A percentile compares a stretch with the other conserved stretches of the same genome.
Evolutionary conservation across 35 echinoderm and acorn worm species (phyloP).

Genomic region (Anneissia japonica): DNA sequence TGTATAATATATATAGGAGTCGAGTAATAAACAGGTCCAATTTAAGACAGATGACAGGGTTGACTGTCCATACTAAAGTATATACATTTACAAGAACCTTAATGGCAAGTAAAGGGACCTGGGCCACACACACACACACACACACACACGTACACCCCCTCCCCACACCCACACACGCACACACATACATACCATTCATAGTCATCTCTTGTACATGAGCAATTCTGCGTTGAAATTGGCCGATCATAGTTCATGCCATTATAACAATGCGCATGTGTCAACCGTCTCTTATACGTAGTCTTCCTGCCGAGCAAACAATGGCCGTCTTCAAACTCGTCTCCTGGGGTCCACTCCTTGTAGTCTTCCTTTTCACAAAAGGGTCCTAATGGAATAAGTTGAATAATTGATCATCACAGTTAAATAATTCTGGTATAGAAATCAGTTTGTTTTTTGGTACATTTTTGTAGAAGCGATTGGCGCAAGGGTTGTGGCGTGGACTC

Average conservation of each 20-base stretch:
- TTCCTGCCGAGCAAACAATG: constrained; percentile 78
- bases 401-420: too few species aligned
- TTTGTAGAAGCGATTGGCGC: too few species aligned
- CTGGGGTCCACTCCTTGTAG: constrained; percentile 88
- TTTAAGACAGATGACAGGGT: too few species aligned
- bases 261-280: constrained; percentile 53
- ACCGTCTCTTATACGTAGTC: constrained; percentile 74
- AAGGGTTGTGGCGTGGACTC: too few species aligned
- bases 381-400: too few species aligned
- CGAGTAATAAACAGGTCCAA: too few species aligned
- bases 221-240: constrained; percentile 59
- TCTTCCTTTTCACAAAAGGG: constrained; percentile 34
- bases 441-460: too few species aligned
- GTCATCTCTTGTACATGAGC: constrained; percentile 70
- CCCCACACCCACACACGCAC: neutral
- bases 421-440: too few species aligned
- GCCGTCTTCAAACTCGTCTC: constrained; percentile 60
- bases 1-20: too few species aligned
- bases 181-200: constrained; percentile 71
- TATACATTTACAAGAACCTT: too few species aligned
- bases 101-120: neutral
- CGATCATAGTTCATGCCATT: constrained; percentile 91
- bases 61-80: too few species aligned
- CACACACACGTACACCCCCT: neutral
- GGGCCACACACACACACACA: neutral